Evolutionary conservation across 2,888 invertebrate species (phyloP), one percentile per base, ranked within the genome.

Genomic region (Heliconius erato): DNA sequence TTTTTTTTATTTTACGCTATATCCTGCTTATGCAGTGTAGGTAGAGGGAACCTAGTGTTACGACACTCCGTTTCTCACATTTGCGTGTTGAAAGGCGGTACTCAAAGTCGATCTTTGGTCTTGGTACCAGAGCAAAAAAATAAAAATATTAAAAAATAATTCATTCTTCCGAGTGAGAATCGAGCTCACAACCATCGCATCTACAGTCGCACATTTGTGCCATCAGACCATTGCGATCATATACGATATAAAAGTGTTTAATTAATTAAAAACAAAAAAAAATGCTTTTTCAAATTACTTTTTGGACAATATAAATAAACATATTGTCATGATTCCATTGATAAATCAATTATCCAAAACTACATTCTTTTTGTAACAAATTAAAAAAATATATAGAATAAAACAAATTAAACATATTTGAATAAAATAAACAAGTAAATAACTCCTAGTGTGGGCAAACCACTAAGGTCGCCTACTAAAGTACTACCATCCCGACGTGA

Each of bases 401-500:
- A 81, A 69, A 54, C 49, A 54, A 19, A 19, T 0, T 0, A 54
- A 19, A 54, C 7, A 54, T 54, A 54, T 54, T 54, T 54, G 23
- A 23, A 0, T 54, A 54, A 19, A 54, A 0, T 40, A 40, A 40
- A 40, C n/a, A 23, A 67, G 40, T 35, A 49, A 40, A 71, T 14
- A 74, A 54, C 69, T 74, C 63, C 11, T 76, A 44, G 49, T 26
- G 26, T 49, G 72, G 74, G 23, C 19, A 68, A 77, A 72, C 74
- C 79, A 79, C 77, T 63, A 69, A 79, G 71, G 81, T 79, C 81
- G 81, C 72, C 79, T 83, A 65, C 81, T 82, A 83, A 83, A 63
- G 63, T 63, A 63, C 63, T 12, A 23, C 67, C 71, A 26, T 71
- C 49, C 68, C 59, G 80, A 85, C 79, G 81, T 87, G 86, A 87